Conservation (phyloP, 2,888 invertebrate species). For the Dynastes hyllus region DNA sequence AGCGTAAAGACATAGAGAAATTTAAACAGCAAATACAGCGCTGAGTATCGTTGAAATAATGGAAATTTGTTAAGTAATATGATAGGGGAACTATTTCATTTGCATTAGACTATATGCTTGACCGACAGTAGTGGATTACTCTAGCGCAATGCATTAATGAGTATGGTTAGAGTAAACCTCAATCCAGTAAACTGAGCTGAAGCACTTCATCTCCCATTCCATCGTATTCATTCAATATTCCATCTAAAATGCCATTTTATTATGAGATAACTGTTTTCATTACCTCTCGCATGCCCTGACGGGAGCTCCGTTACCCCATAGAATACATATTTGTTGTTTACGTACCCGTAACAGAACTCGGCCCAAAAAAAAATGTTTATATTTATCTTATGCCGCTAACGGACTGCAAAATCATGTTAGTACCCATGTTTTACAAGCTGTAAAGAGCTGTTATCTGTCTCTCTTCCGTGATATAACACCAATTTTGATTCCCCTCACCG, state of each 20-base stretch:
- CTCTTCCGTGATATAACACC: neutral
- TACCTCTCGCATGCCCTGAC: neutral
- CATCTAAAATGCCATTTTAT: conserved; percentile 55
- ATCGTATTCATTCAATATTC: conserved; percentile 50
- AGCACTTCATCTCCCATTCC: conserved; percentile 44
- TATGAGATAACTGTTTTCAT: conserved; percentile 56
- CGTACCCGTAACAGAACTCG: conserved; percentile 1
- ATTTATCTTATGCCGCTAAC: conserved; percentile 29
- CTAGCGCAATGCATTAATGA: conserved; percentile 56
- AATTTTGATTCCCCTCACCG: neutral
- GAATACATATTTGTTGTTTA: conserved; percentile 9
- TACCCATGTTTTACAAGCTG: conserved; percentile 18
- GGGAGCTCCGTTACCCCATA: neutral
- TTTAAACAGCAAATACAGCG: conserved; percentile 9
- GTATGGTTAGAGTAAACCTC: conserved; percentile 55
- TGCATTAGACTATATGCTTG: conserved; percentile 56
- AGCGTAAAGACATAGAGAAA: neutral
- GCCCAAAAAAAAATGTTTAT: conserved; percentile 28
- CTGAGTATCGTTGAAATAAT: conserved; percentile 20
- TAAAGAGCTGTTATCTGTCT: neutral
- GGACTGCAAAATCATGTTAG: conserved; percentile 1
- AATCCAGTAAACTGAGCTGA: conserved; percentile 53
- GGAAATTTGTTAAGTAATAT: conserved; percentile 46
- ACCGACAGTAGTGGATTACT: conserved; percentile 55
- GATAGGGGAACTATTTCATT: conserved; percentile 55